Evolutionary conservation across 2,113 vertebrate species (phyloP).

Genomic region (Tympanuchus pallidicinctus): DNA sequence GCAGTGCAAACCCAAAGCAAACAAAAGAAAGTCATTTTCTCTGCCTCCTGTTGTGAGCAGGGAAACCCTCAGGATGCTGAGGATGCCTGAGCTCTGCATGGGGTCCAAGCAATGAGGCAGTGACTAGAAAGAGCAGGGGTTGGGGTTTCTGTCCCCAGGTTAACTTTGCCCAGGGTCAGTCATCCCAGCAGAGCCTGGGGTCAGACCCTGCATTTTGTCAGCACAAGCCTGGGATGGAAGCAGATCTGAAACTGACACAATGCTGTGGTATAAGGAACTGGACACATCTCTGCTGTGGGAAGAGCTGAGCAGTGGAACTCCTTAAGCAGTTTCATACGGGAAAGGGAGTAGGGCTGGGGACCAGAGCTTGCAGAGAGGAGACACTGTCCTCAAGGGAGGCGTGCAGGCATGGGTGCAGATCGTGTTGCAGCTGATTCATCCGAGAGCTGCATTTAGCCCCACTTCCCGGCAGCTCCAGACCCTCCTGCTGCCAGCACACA

Average conservation of each 20-base stretch:
- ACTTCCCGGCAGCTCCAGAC: slow-evolving; percentile 12
- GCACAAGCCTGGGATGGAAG: not conserved
- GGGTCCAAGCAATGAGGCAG: not conserved
- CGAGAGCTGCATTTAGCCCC: slow-evolving; percentile 4
- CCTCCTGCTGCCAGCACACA: slow-evolving; percentile 5
- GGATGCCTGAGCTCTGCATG: not conserved
- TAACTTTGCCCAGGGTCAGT: not conserved
- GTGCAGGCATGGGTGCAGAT: not conserved
- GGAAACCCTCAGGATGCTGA: not conserved
- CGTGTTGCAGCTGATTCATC: slow-evolving; percentile 43
- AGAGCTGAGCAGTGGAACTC: not conserved
- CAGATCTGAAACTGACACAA: not conserved
- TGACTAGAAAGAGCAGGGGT: not conserved
- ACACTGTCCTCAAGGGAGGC: not conserved
- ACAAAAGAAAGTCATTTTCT: not conserved
- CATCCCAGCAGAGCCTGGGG: fast-evolving
- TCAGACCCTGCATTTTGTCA: fast-evolving
- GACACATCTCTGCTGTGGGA: not conserved
- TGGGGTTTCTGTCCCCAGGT: not conserved
- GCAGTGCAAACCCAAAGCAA: not conserved
- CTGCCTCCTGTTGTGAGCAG: not conserved
- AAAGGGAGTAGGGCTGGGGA: not conserved
- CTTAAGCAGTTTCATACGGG: fast-evolving
- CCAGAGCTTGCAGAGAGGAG: not conserved
- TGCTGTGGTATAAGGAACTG: not conserved